Evolutionary conservation across 2,888 invertebrate genomes (phyloP).

Genomic region (Mimas tiliae): DNA sequence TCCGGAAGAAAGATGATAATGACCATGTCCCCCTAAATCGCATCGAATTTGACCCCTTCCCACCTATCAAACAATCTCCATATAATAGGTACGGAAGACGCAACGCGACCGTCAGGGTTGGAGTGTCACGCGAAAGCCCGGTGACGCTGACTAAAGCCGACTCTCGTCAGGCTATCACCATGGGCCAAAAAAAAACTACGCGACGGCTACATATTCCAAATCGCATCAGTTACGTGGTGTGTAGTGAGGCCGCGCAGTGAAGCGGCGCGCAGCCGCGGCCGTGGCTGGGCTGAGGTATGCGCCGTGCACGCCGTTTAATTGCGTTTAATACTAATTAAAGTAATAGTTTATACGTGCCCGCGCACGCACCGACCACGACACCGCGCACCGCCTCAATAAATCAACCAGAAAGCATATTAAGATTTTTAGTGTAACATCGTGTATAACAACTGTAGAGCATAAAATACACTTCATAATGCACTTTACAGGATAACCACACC

Average conservation of each 20-base stretch:
- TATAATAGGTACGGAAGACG: too few relatives aligned
- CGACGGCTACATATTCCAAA: neutral
- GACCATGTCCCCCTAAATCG: too few relatives aligned
- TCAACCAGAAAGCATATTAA: constrained; percentile 14
- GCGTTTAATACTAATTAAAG: constrained; percentile 48
- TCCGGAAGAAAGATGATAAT: too few relatives aligned
- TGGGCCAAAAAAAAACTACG: too few relatives aligned
- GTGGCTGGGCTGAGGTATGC: constrained; percentile 25
- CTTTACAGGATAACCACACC: neutral
- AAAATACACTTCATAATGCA: neutral
- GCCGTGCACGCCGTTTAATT: constrained; percentile 52
- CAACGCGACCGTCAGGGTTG: too few relatives aligned
- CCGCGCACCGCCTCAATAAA: constrained; percentile 1
- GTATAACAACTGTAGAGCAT: neutral
- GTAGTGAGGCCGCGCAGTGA: neutral
- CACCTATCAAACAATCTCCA: too few relatives aligned
- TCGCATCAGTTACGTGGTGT: constrained; percentile 40
- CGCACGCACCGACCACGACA: constrained; percentile 25
- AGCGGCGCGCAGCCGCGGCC: constrained; percentile 34
- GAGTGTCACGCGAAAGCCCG: too few relatives aligned
- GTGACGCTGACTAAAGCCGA: too few relatives aligned
- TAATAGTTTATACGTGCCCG: constrained; percentile 43
- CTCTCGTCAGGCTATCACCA: too few relatives aligned
- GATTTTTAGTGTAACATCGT: neutral
- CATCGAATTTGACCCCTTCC: too few relatives aligned